Percentiles rank a stretch among this genome's conserved stretches.
These are phyloP conservation scores for Meles meles DNA, from an alignment of 2,113 vertebrate species.

Conservation along the genomic window DNA sequence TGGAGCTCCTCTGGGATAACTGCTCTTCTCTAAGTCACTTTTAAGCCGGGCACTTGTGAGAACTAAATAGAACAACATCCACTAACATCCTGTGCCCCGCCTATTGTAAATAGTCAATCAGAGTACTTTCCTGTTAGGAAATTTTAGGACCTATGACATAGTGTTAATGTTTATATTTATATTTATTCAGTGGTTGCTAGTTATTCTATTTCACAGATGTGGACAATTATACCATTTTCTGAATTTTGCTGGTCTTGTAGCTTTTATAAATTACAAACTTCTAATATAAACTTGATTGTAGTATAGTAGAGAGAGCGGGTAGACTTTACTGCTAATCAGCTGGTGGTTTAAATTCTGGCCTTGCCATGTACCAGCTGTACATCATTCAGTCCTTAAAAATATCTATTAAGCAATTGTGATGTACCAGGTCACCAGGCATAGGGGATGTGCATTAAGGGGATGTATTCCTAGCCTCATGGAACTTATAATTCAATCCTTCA, in stretches of 20 bases:
- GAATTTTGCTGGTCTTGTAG: constrained; percentile 54
- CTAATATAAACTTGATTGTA: constrained; percentile 52
- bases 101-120: not conserved
- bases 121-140: not conserved
- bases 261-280: constrained; percentile 45
- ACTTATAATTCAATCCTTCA: no score
- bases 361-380: not conserved
- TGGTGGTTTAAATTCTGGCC: not conserved
- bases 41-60: not conserved
- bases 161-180: constrained; percentile 56
- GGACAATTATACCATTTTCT: constrained; percentile 44
- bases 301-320: not conserved
- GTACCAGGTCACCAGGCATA: not conserved
- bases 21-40: not conserved
- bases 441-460: not conserved
- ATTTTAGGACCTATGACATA: constrained; percentile 30
- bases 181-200: constrained; percentile 45
- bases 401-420: not conserved
- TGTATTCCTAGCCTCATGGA: not conserved
- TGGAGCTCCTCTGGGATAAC: not conserved
- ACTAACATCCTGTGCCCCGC: not conserved
- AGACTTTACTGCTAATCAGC: not conserved
- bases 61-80: not conserved
- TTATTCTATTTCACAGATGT: constrained; percentile 68
- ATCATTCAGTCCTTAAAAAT: not conserved